phyloP scores from a whole-genome alignment of 2,797 vertebrate species.

The Micromesistius poutassou region DNA sequence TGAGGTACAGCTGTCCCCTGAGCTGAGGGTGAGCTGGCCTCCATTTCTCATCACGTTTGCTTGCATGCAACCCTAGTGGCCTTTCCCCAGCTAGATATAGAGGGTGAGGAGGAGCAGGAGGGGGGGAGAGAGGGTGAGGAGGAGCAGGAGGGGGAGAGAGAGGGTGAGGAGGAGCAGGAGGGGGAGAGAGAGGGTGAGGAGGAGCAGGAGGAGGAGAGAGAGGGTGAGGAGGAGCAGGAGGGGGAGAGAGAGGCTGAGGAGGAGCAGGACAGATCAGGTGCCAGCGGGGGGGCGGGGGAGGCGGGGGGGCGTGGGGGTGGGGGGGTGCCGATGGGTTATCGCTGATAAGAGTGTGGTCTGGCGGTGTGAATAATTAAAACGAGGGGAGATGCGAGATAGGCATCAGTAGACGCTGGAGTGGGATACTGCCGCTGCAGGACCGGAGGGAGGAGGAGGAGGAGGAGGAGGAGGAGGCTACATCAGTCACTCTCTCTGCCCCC shows the following conservation, averaged over 20 bases:
- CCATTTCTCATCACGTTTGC: constrained; percentile 3
- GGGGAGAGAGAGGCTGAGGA: too few species aligned
- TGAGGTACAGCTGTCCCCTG: too few species aligned
- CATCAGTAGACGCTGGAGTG: constrained; percentile 66
- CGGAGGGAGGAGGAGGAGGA: constrained; percentile 52
- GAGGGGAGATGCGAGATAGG: constrained; percentile 57
- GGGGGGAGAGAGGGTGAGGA: constrained; percentile 48
- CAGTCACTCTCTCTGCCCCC: constrained; percentile 59
- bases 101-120: constrained; percentile 31
- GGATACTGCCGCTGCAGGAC: constrained; percentile 45
- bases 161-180: constrained; percentile 19
- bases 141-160: constrained; percentile 6
- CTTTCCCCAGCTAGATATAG: constrained; percentile 33
- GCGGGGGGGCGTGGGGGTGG: constrained; percentile 21
- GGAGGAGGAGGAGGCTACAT: constrained; percentile 60
- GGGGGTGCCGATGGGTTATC: constrained; percentile 48
- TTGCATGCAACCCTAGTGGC: constrained; percentile 8
- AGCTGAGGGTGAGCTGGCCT: neutral
- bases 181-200: too few species aligned
- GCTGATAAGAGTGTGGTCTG: constrained; percentile 67
- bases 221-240: constrained; percentile 43
- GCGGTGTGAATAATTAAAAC: constrained; percentile 76
- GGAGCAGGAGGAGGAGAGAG: constrained; percentile 38
- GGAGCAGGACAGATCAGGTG: constrained; percentile 46
- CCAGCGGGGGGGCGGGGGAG: constrained; percentile 30